Evolutionary conservation across 2,888 invertebrate species (phyloP), one percentile per base, ranked within the genome.

Genomic region (Cryptus armator): DNA sequence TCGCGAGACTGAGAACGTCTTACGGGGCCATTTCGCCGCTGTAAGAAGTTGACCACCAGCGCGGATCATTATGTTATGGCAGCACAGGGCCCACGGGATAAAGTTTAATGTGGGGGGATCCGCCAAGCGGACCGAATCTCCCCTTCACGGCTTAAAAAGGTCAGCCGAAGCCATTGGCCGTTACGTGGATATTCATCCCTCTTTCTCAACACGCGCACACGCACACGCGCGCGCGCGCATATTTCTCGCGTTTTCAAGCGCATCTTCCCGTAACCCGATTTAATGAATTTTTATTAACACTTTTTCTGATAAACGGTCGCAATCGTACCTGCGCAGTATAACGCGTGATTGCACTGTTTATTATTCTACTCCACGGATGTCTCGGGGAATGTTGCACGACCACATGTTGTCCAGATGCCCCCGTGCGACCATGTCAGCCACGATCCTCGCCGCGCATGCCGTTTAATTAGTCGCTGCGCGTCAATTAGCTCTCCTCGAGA

Each of bases 91-190:
- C 29, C 79, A 68, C 44, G 70, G 53, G 75, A 72, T 76, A 86
- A 72, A 84, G 87, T 72, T 64, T 84, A 87, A 86, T 87, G 87
- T 84, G 81, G 86, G 80, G 81, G 85, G 84, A 66, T 75, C 86
- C 86, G 88, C 86, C 88, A 90, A 89, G 89, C 90, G 90, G 70
- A 89, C 89, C 91, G 88, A 91, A 91, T 91, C 87, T 90, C 88
- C 87, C 88, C 90, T 91, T 91, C 90, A 91, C 90, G 90, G 87
- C 88, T 91, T 90, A 87, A 91, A 89, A 91, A 90, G 90, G 90
- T 91, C 90, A 89, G 84, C 85, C 84, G 84, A 80, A 83, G 89
- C 86, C 83, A 85, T 86, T 82, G 78, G 32, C 77, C 80, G 70
- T 70, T 59, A 12, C 46, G 43, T 71, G 68, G 32, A n/a, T 10